phyloP scores from a whole-genome alignment of 2,113 vertebrate genomes.

The Casuarius casuarius region DNA sequence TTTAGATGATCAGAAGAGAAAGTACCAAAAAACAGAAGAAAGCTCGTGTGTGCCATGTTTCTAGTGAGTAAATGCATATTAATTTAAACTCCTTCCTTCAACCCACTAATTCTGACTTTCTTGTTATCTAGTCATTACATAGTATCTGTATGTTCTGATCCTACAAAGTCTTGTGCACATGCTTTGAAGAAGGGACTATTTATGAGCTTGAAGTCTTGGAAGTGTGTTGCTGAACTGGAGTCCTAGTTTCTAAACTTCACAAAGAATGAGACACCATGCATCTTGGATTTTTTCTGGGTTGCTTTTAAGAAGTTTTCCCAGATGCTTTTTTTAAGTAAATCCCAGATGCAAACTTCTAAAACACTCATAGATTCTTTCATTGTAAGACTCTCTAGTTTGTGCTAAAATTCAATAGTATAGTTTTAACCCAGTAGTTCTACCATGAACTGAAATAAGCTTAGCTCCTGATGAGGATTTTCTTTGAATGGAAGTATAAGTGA shows the following conservation, averaged over 20 bases:
- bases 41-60: background rate
- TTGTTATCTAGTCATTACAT: background rate
- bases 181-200: background rate
- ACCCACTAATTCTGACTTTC: accelerated
- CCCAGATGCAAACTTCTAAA: background rate
- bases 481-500: background rate
- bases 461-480: background rate
- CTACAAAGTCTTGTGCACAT: background rate
- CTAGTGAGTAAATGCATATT: background rate
- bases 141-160: background rate
- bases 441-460: background rate
- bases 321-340: background rate
- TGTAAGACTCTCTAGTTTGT: background rate
- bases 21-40: background rate
- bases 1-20: background rate
- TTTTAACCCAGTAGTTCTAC: background rate
- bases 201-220: background rate
- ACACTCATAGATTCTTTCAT: background rate
- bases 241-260: background rate
- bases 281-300: background rate
- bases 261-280: background rate
- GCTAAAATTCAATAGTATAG: background rate
- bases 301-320: background rate
- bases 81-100: background rate
- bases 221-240: accelerated